Conservation (phyloP, 2,797 vertebrate species). For the Enteromius mattozi region DNA sequence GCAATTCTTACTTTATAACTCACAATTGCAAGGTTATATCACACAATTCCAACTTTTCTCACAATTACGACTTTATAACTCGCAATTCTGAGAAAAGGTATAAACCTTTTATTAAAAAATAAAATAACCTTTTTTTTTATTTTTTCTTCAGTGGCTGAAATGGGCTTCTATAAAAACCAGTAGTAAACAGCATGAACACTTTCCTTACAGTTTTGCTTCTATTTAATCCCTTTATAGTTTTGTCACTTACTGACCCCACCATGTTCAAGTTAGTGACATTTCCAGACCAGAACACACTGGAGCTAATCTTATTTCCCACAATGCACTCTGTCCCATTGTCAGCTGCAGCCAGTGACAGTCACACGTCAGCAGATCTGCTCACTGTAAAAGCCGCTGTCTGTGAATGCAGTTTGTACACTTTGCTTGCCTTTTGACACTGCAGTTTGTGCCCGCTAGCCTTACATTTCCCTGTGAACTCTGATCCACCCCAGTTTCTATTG, state of each 20-base stretch:
- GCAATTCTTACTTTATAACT: no score
- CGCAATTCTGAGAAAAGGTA: no score
- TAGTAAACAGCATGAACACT: not conserved
- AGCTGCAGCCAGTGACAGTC: slow-evolving; percentile 55
- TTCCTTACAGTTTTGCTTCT: not conserved
- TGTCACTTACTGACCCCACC: not conserved
- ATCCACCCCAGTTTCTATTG: slow-evolving; percentile 33
- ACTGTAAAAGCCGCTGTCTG: slow-evolving; percentile 44
- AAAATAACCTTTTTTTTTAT: no score
- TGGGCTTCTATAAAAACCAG: no score
- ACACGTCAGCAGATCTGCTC: slow-evolving; percentile 61
- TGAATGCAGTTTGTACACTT: slow-evolving; percentile 29
- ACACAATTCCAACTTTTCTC: no score
- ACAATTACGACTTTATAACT: no score
- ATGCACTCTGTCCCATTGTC: slow-evolving; percentile 68
- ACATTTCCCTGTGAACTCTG: slow-evolving; percentile 14
- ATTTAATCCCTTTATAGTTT: not conserved
- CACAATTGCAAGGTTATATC: no score
- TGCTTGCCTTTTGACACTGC: slow-evolving; percentile 12
- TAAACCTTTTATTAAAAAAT: no score
- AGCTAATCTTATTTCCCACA: slow-evolving; percentile 71
- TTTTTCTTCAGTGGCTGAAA: no score
- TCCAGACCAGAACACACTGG: slow-evolving; percentile 39
- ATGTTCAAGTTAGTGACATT: slow-evolving; percentile 12
- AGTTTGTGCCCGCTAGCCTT: not conserved